phyloP scores from a whole-genome alignment of 23 tunicate genomes.

The Trididemnum nubilum region DNA sequence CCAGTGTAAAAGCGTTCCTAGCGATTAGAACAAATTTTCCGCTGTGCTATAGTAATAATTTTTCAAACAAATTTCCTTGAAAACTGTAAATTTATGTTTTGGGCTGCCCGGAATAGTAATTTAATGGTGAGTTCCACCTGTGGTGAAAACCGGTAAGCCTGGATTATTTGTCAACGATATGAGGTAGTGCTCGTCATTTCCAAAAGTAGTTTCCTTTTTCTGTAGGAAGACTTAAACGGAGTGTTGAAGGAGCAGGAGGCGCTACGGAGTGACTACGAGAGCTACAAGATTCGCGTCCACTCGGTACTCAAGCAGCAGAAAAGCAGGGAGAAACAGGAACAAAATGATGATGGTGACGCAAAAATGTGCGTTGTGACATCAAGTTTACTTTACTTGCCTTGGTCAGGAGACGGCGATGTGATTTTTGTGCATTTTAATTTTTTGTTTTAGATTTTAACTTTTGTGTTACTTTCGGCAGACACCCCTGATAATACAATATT shows the following conservation, averaged over 20 bases:
- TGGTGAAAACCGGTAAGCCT: too few species aligned
- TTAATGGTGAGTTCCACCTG: too few species aligned
- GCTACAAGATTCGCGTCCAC: conserved; percentile 83
- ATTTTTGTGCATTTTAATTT: too few species aligned
- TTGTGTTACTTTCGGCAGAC: too few species aligned
- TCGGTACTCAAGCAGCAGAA: conserved; percentile 91
- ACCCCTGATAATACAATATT: too few species aligned
- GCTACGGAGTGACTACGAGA: conserved; percentile 62
- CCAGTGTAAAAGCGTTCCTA: too few species aligned
- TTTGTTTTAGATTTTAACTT: too few species aligned
- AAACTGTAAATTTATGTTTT: too few species aligned
- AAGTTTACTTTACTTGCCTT: neutral
- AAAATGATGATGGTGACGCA: conserved; percentile 36
- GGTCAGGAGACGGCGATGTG: neutral
- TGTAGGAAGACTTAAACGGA: conserved; percentile 2
- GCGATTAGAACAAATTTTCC: too few species aligned
- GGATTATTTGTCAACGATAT: neutral
- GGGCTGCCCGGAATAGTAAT: too few species aligned
- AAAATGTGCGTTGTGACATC: neutral
- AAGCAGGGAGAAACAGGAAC: conserved; percentile 38
- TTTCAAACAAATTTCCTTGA: too few species aligned
- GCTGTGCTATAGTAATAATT: too few species aligned
- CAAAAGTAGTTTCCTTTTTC: neutral
- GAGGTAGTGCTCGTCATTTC: neutral
- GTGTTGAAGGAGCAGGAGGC: conserved; percentile 47